These are phyloP conservation scores for Mercenaria mercenaria DNA, from an alignment of 1,140 invertebrate genomes.

Conservation along the genomic window DNA sequence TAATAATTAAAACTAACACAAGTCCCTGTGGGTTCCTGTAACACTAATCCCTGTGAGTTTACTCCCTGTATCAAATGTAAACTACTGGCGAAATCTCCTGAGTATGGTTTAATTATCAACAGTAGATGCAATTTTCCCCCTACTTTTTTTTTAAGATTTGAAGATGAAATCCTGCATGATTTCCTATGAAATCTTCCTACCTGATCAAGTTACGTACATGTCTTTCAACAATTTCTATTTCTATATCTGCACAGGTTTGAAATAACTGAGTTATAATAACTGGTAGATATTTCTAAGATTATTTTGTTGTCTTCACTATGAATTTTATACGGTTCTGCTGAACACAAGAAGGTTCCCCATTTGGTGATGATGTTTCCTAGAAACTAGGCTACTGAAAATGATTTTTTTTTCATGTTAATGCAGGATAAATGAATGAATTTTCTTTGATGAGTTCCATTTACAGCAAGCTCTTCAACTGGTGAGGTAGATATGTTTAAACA, in stretches of 20 bases:
- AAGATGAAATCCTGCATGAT: background rate
- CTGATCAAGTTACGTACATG: background rate
- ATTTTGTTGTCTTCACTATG: no score
- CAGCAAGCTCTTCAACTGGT: constrained; percentile 38
- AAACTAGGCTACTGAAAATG: no score
- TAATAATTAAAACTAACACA: constrained; percentile 5
- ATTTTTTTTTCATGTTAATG: background rate
- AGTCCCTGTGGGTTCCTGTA: background rate
- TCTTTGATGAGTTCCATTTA: background rate
- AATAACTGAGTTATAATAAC: background rate
- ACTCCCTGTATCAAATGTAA: constrained; percentile 1
- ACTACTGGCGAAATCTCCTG: constrained; percentile 30
- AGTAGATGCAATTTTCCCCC: background rate
- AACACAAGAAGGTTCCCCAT: background rate
- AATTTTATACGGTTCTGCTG: background rate
- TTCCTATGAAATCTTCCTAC: background rate
- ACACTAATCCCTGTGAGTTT: constrained; percentile 24
- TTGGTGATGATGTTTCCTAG: no score
- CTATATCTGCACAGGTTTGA: background rate
- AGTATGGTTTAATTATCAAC: background rate
- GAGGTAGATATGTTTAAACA: constrained; percentile 51
- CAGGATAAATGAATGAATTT: background rate
- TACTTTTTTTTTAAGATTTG: background rate
- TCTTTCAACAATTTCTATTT: background rate
- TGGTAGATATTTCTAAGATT: no score